These are phyloP conservation scores for Aurelia sp. DNA, from an alignment of 30 jellyfish, hydroid and myxozoan genomes.

Conservation along the genomic window DNA sequence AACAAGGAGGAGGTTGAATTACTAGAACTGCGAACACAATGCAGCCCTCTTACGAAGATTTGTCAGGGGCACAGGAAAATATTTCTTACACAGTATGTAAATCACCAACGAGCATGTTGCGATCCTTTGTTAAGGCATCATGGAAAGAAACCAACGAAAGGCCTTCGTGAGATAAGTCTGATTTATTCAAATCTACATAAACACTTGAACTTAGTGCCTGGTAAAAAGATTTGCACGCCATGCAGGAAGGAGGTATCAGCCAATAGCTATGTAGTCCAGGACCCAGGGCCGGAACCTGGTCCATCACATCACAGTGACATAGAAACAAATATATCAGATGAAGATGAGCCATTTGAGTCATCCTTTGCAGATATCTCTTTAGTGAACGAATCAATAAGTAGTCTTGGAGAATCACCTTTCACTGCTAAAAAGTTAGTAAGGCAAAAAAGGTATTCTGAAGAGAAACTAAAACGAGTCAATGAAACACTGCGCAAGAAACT, in stretches of 20 bases:
- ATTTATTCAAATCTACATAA: too few species aligned
- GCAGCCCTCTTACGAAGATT: not conserved
- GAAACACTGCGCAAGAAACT: constrained; percentile 3
- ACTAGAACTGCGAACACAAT: constrained; percentile 5
- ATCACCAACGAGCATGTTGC: too few species aligned
- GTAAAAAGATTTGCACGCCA: constrained; percentile 4
- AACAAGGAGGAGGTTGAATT: constrained; percentile 19
- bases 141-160: too few species aligned
- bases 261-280: too few species aligned
- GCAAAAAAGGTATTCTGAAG: not conserved
- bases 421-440: not conserved
- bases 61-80: not conserved
- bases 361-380: constrained; percentile 11
- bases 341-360: constrained; percentile 27
- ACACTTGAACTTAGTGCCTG: constrained; percentile 11
- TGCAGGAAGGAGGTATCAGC: constrained; percentile 22
- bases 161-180: too few species aligned
- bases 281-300: not conserved
- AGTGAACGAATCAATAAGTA: constrained; percentile 9
- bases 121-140: too few species aligned
- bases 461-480: not conserved
- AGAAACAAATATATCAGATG: constrained; percentile 1
- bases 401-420: constrained; percentile 14
- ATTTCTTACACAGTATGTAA: not conserved
- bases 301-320: not conserved